These are phyloP conservation scores for Connochaetes taurinus DNA, from an alignment of 2,113 vertebrate species.

Conservation along the genomic window DNA sequence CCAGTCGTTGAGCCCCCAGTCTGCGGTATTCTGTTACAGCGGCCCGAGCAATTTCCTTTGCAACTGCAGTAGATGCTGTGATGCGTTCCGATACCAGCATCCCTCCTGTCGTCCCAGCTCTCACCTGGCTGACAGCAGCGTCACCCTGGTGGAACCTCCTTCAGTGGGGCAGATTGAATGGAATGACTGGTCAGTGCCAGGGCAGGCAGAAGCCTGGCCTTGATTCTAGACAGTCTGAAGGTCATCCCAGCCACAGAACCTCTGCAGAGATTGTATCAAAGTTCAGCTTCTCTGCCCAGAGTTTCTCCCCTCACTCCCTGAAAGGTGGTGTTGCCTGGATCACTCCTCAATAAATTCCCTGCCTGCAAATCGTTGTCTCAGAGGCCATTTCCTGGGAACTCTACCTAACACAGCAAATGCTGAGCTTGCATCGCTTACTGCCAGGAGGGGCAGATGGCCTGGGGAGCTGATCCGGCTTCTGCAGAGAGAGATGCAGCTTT, in stretches of 20 bases:
- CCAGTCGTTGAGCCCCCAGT: neutral
- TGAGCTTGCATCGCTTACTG: neutral
- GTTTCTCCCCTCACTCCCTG: neutral
- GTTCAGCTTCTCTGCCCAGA: neutral
- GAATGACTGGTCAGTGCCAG: neutral
- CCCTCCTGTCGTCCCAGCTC: neutral
- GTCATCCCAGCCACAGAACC: neutral
- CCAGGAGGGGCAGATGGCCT: neutral
- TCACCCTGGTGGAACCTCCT: rapidly evolving
- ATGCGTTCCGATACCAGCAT: rapidly evolving
- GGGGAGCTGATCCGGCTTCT: neutral
- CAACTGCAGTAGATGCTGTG: neutral
- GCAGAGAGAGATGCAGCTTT: neutral
- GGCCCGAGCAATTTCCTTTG: too few relatives aligned
- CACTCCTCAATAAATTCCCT: too few relatives aligned
- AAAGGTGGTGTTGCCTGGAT: too few relatives aligned
- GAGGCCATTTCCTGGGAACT: neutral
- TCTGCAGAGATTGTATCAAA: rapidly evolving
- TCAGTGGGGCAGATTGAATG: neutral
- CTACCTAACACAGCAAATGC: neutral
- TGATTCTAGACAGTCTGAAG: neutral
- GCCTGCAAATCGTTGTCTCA: rapidly evolving
- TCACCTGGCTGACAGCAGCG: neutral
- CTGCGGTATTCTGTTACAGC: neutral
- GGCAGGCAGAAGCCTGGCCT: neutral